phyloP scores from a whole-genome alignment of 2,888 invertebrate species.

The Formica aserva region DNA sequence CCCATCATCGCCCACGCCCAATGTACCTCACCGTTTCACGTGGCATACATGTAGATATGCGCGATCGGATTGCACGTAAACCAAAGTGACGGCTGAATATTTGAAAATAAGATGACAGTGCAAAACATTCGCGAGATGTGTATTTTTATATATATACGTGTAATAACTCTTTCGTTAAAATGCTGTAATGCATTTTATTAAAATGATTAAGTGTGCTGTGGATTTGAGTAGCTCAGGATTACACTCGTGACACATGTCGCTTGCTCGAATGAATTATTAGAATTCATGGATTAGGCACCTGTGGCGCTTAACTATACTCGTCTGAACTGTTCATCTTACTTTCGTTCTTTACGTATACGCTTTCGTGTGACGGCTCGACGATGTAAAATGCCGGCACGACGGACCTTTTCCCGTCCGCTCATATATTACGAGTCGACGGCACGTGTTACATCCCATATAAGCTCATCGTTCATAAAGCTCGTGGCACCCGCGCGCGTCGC shows the following conservation, averaged over 20 bases:
- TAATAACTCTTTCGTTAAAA: background rate
- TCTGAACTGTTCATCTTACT: slow-evolving; percentile 48
- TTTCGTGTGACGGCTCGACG: slow-evolving; percentile 40
- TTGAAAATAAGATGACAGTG: background rate
- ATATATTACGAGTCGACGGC: slow-evolving; percentile 76
- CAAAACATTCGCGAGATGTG: background rate
- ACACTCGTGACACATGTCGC: slow-evolving; percentile 18
- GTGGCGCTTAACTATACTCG: slow-evolving; percentile 34
- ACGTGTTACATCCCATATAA: slow-evolving; percentile 79
- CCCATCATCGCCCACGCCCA: slow-evolving; percentile 1
- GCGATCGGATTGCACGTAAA: background rate
- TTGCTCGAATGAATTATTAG: slow-evolving; percentile 31
- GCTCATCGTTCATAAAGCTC: slow-evolving; percentile 78
- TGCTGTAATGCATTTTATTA: background rate
- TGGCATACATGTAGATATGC: background rate
- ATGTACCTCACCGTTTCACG: background rate
- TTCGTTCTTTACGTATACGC: slow-evolving; percentile 42
- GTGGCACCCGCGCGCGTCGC: slow-evolving; percentile 54
- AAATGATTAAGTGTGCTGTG: background rate
- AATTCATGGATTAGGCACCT: slow-evolving; percentile 45
- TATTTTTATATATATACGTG: background rate
- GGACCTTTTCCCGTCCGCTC: slow-evolving; percentile 60
- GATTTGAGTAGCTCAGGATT: slow-evolving; percentile 25
- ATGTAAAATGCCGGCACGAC: slow-evolving; percentile 60
- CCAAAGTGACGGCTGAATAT: background rate